These are phyloP conservation scores for Tinamus guttatus DNA, from an alignment of 2,113 vertebrate species.

Conservation along the genomic window DNA sequence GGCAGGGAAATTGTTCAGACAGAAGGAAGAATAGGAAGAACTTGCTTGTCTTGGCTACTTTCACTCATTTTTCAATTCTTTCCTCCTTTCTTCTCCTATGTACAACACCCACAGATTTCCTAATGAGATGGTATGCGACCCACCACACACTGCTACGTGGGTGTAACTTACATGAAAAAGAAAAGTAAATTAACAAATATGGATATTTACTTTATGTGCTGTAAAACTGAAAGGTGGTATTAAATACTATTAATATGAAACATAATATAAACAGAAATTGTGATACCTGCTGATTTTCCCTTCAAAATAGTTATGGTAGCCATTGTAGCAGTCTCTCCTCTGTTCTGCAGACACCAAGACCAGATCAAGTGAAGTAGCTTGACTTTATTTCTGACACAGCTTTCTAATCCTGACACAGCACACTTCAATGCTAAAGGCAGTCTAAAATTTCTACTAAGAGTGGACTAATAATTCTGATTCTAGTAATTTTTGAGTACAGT, in stretches of 20 bases:
- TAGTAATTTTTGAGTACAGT: neutral
- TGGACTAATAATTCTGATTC: neutral
- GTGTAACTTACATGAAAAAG: slow-evolving; percentile 41
- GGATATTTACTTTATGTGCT: slow-evolving; percentile 11
- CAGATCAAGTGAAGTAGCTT: neutral
- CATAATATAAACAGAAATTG: neutral
- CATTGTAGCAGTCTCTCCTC: neutral
- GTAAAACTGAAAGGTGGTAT: neutral
- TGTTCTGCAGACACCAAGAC: neutral
- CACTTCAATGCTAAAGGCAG: neutral
- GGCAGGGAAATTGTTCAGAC: slow-evolving; percentile 71
- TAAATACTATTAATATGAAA: neutral
- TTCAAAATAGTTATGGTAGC: neutral
- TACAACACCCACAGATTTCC: slow-evolving; percentile 78
- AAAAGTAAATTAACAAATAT: slow-evolving; percentile 21
- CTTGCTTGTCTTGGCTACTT: slow-evolving; percentile 82
- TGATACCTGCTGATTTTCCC: neutral
- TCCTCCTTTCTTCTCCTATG: slow-evolving; percentile 65
- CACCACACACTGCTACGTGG: slow-evolving; percentile 59
- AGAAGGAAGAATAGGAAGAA: slow-evolving; percentile 79
- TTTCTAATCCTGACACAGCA: neutral
- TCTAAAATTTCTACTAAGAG: neutral
- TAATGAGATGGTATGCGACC: slow-evolving; percentile 73
- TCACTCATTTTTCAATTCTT: slow-evolving; percentile 71
- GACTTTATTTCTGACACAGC: neutral